Conservation (phyloP, 2,888 invertebrate species). For the Mylabris sibirica region DNA sequence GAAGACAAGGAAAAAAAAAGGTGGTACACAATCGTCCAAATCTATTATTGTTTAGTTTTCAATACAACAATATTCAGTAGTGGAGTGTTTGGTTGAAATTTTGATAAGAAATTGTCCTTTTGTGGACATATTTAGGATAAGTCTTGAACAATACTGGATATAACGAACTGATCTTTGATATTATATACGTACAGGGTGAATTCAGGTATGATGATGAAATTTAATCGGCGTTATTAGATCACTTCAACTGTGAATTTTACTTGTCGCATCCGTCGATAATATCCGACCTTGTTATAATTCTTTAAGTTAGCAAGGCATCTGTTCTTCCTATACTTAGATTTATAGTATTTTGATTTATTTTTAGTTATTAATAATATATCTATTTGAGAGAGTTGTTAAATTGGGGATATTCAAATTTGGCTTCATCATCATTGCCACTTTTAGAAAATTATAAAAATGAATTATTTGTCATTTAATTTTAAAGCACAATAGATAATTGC, state of each 20-base stretch:
- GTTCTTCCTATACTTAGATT: conserved; percentile 5
- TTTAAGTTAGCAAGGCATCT: not conserved
- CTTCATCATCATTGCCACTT: conserved; percentile 16
- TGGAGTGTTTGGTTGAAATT: conserved; percentile 48
- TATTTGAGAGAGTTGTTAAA: not conserved
- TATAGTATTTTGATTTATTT: not conserved
- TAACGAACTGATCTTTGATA: conserved; percentile 57
- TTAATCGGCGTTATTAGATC: conserved; percentile 46
- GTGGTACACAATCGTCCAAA: conserved; percentile 38
- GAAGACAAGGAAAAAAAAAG: conserved; percentile 37
- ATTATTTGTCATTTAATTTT: not conserved
- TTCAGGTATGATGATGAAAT: conserved; percentile 50
- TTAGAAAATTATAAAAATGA: not conserved
- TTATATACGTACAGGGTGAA: not conserved
- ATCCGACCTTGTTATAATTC: conserved; percentile 7
- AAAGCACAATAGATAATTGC: conserved; percentile 3
- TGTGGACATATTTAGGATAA: conserved; percentile 58
- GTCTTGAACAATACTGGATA: conserved; percentile 56
- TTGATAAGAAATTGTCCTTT: conserved; percentile 60
- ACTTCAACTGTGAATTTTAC: conserved; percentile 35
- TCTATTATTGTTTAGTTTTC: conserved; percentile 20
- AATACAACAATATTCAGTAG: conserved; percentile 21
- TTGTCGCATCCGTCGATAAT: not conserved
- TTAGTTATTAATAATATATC: too few species aligned
- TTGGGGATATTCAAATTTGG: not conserved